Base-by-base conservation (phyloP, 1,140 invertebrate genomes). In the Bombus waltoni region DNA sequence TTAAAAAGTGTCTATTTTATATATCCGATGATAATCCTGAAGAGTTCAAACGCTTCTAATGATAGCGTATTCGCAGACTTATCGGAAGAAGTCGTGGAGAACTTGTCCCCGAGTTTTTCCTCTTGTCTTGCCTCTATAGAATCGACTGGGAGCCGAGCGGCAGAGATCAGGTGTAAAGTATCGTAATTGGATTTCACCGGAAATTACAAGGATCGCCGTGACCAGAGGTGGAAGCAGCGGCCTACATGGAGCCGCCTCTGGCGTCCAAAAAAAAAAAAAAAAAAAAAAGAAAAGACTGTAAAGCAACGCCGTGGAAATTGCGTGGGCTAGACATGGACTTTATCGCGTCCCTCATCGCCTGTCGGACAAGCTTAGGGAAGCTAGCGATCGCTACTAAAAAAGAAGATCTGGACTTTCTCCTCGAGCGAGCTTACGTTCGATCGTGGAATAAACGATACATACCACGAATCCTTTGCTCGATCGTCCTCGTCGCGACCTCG, bases 181-280 rank as follows among this genome's bases (percentile, higher is more conserved):
- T 84, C 81, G 84, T 87, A 87, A 90, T 87, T 90, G 87, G 82
- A 81, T 91, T 91, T 91, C 89, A 91, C 90, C 90, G 90, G 90
- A 91, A 90, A 91, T 91, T 89, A 78, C 85, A 44, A 81, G 53
- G 72, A 84, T 72, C 70, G 47, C 71, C 53, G n/a, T n/a, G 38
- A 35, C 15, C 75, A 72, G 76, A 80, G 38, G 40, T 62, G 83
- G 76, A 80, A 85, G 77, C 76, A 57, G 76, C 66, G 83, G 35
- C 83, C 83, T 80, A 85, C 76, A 80, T 85, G 15, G 40, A 47
- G 53, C 66, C n/a, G 75, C 68, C 65, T 40, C 38, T 57, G 42
- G 28, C 47, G 40, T 65, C 18, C 42, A 40, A 47, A 78, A 84
- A 77, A 78, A 72, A n/a, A 9, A 57, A 28, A 53, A 22, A 9